Evolutionary conservation across 2,888 invertebrate genomes (phyloP).

Genomic region (Camptogramma bilineatum): DNA sequence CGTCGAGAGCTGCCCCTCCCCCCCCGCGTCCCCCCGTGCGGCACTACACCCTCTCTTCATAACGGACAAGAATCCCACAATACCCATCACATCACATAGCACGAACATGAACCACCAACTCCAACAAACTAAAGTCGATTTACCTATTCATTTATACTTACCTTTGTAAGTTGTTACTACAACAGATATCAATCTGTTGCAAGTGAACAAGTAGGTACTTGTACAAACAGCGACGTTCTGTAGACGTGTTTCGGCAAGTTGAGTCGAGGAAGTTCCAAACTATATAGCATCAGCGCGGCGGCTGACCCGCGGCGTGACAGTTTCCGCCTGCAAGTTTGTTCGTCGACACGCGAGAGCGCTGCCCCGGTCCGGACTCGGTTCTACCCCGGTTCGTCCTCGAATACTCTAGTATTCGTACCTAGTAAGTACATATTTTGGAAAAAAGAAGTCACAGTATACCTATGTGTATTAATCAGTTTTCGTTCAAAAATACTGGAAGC

Average conservation of each 20-base stretch:
- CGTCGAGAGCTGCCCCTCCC: constrained; percentile 5
- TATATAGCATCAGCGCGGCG: background rate
- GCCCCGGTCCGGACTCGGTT: too few relatives aligned
- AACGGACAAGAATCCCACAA: background rate
- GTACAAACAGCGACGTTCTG: background rate
- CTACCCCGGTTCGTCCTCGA: too few relatives aligned
- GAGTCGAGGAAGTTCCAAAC: background rate
- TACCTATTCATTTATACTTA: background rate
- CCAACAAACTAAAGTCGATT: background rate
- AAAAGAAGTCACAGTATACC: too few relatives aligned
- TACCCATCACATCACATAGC: too few relatives aligned
- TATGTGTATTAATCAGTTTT: too few relatives aligned
- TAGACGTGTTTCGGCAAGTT: background rate
- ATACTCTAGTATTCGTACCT: too few relatives aligned
- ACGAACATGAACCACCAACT: background rate
- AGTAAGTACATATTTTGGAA: too few relatives aligned
- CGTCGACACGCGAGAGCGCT: background rate
- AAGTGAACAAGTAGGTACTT: background rate
- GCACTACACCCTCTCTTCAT: background rate
- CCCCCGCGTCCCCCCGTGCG: background rate
- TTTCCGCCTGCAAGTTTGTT: background rate
- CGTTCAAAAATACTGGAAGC: too few relatives aligned
- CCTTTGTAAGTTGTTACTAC: background rate
- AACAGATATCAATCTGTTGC: background rate
- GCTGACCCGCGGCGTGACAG: background rate